Evolutionary conservation across 2,888 invertebrate genomes (phyloP), one percentile per base, ranked within the genome.

Genomic region (Hirtodrosophila alboralis): DNA sequence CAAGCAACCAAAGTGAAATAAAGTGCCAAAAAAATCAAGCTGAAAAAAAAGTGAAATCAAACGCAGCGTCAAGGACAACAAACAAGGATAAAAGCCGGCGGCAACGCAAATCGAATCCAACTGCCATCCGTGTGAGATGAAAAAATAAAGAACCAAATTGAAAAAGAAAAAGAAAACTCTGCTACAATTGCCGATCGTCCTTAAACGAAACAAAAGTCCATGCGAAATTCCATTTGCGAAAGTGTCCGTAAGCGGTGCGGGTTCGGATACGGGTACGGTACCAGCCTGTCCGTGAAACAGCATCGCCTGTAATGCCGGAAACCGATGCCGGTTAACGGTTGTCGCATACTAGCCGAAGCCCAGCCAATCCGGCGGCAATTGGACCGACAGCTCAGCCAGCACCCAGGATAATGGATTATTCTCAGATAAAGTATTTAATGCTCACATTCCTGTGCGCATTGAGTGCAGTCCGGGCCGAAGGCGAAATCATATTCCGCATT

Each of bases 401-500:
- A n/a, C n/a, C n/a, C n/a, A 40, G 48, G 41, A 90, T 80, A 84
- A 90, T 90, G 89, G 87, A 89, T 88, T 81, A 83, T 75, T 71
- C 61, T 52, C 79, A 73, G 67, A 60, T 71, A 33, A 84, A 74
- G 70, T 80, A 75, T 63, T 78, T 89, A 66, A 75, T 87, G 57
- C 74, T 87, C 57, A 81, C 78, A 57, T 69, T 87, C 60, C 78
- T 90, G 56, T 85, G 79, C 68, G 69, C 77, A 38, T 62, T 85
- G 28, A 80, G 69, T 72, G 77, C 75, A 56, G 76, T 73, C 48
- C 67, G 70, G 52, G 86, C 80, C 54, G 72, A 84, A 66, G 86
- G 84, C 58, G 90, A 90, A 84, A 74, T 89, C 49, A 89, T 90
- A 52, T 86, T 89, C 66, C 90, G 90, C 59, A 88, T 90, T 62